Percentiles rank a stretch among this genome's conserved stretches.
Conservation (phyloP, 2,888 invertebrate genomes). For the Pegoplata infirma region DNA sequence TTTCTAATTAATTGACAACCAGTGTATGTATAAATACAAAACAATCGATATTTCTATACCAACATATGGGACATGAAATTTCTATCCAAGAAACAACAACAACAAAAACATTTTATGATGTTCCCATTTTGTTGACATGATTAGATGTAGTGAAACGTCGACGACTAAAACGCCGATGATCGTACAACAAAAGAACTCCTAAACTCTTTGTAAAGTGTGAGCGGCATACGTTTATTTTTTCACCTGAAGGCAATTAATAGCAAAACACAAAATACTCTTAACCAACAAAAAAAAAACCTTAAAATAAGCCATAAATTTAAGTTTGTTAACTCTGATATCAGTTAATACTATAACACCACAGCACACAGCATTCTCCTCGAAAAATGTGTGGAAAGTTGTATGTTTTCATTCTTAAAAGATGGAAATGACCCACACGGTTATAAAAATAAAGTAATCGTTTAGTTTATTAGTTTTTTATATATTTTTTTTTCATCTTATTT, state of each 20-base stretch:
- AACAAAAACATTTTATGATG: slow-evolving; percentile 48
- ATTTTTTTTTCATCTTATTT: not conserved
- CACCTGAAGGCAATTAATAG: slow-evolving; percentile 58
- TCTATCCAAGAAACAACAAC: slow-evolving; percentile 19
- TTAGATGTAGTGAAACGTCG: slow-evolving; percentile 47
- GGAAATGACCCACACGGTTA: slow-evolving; percentile 30
- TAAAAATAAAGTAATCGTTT: slow-evolving; percentile 40
- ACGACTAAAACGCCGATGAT: not conserved
- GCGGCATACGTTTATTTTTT: slow-evolving; percentile 57
- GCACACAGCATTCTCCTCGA: too few relatives aligned
- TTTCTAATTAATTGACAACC: too few relatives aligned
- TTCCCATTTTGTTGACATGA: slow-evolving; percentile 62
- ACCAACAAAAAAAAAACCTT: slow-evolving; percentile 47
- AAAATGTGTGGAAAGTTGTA: not conserved
- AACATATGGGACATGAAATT: too few relatives aligned
- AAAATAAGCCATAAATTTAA: slow-evolving; percentile 62
- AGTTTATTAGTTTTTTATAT: slow-evolving; percentile 31
- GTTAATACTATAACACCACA: not conserved
- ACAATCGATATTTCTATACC: slow-evolving; percentile 36
- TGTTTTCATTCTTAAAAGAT: slow-evolving; percentile 6
- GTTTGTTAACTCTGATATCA: slow-evolving; percentile 31
- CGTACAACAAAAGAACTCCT: slow-evolving; percentile 16
- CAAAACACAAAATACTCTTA: slow-evolving; percentile 38
- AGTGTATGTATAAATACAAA: too few relatives aligned
- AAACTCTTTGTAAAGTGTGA: slow-evolving; percentile 52